phyloP scores from a whole-genome alignment of 1,140 invertebrate species.

The Hylaeus anthracinus region DNA sequence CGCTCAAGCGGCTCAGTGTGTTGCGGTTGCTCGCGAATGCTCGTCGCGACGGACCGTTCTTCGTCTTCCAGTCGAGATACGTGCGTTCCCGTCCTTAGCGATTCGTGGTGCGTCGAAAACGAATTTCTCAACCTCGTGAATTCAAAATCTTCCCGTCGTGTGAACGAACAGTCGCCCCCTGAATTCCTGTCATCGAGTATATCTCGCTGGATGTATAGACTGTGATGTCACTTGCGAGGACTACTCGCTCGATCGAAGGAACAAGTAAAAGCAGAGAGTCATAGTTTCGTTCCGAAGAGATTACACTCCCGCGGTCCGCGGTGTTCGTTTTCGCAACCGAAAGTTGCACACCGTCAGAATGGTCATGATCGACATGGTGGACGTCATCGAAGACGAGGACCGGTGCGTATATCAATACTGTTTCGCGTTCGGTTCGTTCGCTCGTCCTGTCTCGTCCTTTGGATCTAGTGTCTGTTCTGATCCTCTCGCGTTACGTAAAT shows the following conservation, averaged over 20 bases:
- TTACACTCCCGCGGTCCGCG: background rate
- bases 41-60: constrained; percentile 14
- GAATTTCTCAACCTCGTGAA: too few species aligned
- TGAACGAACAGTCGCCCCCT: too few species aligned
- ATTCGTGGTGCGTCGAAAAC: too few species aligned
- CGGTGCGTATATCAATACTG: constrained; percentile 68
- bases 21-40: constrained; percentile 32
- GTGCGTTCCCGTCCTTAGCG: too few species aligned
- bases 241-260: background rate
- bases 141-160: too few species aligned
- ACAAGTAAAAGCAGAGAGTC: background rate
- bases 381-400: constrained; percentile 76
- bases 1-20: constrained; percentile 46
- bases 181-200: too few species aligned
- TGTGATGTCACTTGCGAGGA: background rate
- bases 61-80: background rate
- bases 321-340: background rate
- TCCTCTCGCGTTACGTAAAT: constrained; percentile 37
- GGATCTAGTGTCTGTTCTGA: too few species aligned
- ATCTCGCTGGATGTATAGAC: background rate
- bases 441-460: background rate
- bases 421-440: background rate
- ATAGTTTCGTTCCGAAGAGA: background rate
- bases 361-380: constrained; percentile 80
- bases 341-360: constrained; percentile 59